Evolutionary conservation across 2,113 vertebrate genomes (phyloP).

Genomic region (Gopherus flavomarginatus): DNA sequence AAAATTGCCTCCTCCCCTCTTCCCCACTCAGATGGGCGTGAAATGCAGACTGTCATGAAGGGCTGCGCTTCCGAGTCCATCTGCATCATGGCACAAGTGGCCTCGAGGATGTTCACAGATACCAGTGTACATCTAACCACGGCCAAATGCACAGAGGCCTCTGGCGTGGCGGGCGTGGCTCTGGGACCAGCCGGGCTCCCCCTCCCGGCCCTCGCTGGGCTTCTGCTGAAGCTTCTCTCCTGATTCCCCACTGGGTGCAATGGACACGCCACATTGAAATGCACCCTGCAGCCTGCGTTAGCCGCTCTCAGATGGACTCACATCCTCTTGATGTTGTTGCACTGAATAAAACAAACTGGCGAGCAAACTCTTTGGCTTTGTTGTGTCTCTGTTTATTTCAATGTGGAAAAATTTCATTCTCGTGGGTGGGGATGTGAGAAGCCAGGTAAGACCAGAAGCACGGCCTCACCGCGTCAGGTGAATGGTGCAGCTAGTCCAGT

Average conservation of each 20-base stretch:
- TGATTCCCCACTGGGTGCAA: background rate
- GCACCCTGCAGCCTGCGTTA: background rate
- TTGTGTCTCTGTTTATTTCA: background rate
- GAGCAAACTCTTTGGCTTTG: background rate
- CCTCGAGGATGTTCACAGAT: accelerated
- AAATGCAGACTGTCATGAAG: background rate
- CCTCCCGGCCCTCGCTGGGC: too few species aligned
- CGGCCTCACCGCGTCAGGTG: too few species aligned
- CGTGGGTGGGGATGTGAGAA: background rate
- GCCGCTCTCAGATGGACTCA: background rate
- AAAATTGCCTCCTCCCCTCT: too few species aligned
- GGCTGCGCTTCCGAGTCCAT: background rate
- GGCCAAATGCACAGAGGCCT: background rate
- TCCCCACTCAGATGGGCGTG: background rate
- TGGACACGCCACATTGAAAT: too few species aligned
- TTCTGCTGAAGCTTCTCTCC: background rate
- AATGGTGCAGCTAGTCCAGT: too few species aligned
- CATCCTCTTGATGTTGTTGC: background rate
- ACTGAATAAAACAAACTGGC: background rate
- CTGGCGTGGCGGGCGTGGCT: background rate
- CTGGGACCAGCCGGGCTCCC: too few species aligned
- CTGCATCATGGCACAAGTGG: background rate
- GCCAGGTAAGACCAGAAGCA: too few species aligned
- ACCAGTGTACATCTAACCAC: background rate
- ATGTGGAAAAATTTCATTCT: background rate